phyloP scores from a whole-genome alignment of 2,797 vertebrate species.

The Enteromius thamalakanensis region DNA sequence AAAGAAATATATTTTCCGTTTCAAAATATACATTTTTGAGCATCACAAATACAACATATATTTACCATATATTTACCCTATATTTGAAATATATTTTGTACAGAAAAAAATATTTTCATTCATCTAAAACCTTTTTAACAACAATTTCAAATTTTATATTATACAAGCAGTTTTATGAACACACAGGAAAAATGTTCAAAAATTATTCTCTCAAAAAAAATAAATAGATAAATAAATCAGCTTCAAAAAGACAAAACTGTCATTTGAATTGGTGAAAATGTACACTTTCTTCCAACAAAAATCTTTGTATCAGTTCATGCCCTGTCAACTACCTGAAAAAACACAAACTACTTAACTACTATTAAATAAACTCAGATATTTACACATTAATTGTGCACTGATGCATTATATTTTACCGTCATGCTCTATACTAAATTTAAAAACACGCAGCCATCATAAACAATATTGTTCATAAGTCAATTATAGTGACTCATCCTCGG shows the following conservation, averaged over 20 bases:
- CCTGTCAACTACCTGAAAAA: neutral
- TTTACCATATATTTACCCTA: too few species aligned
- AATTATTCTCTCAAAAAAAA: neutral
- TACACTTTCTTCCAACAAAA: neutral
- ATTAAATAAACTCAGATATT: neutral
- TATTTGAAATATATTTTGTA: too few species aligned
- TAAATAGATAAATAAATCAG: neutral
- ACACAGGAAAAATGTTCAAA: neutral
- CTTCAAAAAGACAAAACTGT: neutral
- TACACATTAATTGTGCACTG: neutral
- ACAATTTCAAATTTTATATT: neutral
- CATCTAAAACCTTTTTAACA: neutral
- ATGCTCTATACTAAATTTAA: neutral
- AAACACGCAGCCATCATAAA: constrained; percentile 1
- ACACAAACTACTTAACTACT: neutral
- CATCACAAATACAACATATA: too few species aligned
- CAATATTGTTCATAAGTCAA: neutral
- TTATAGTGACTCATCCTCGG: constrained; percentile 3
- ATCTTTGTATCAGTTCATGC: neutral
- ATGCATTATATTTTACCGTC: neutral
- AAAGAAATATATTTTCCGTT: too few species aligned
- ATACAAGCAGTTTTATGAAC: neutral
- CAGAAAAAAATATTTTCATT: neutral
- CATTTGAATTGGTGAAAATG: neutral
- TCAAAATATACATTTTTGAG: too few species aligned